phyloP scores from a whole-genome alignment of 2,113 vertebrate species.

The Macrotis lagotis region DNA sequence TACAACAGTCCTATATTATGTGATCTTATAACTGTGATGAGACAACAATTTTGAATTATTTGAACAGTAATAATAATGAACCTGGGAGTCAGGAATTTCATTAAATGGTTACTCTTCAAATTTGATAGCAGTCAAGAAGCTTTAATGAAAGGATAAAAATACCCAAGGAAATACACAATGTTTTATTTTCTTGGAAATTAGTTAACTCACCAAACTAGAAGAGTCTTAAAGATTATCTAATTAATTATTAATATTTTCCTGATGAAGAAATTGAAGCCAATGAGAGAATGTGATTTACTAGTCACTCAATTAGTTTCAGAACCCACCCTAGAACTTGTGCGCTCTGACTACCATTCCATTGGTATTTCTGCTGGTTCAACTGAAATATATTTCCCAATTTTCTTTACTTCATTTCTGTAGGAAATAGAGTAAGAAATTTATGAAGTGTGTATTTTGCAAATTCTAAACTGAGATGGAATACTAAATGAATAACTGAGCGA shows the following conservation, averaged over 20 bases:
- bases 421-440: background rate
- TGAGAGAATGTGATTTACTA: background rate
- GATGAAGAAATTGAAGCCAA: slow-evolving; percentile 3
- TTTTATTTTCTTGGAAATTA: background rate
- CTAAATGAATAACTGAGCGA: background rate
- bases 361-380: background rate
- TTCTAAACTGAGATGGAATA: background rate
- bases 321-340: background rate
- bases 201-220: slow-evolving; percentile 20
- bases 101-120: background rate
- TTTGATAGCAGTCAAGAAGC: background rate
- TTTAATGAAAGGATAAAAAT: background rate
- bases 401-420: background rate
- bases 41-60: background rate
- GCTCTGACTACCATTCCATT: background rate
- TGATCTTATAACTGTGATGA: background rate
- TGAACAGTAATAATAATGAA: background rate
- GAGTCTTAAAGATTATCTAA: background rate
- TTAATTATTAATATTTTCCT: background rate
- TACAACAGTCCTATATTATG: background rate
- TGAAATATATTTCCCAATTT: background rate
- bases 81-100: background rate
- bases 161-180: background rate
- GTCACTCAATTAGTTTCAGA: slow-evolving; percentile 14
- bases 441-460: background rate